Evolutionary conservation across 2,888 invertebrate species (phyloP), one percentile per base, ranked within the genome.

Genomic region (Parelbella ahira): DNA sequence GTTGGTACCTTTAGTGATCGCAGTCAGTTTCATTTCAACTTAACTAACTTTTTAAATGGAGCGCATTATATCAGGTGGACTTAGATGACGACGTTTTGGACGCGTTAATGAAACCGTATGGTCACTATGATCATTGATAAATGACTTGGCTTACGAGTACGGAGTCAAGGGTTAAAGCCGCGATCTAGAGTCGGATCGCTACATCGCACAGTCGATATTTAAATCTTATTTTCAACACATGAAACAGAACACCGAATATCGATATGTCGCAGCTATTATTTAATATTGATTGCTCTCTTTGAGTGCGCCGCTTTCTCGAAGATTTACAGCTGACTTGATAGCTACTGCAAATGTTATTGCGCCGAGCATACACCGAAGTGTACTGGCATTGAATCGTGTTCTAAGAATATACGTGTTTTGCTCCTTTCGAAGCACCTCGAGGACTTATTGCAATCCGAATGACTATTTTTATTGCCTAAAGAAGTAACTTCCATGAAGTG

Each of bases 231-330:
- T 28, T 43, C 8, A 8, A 8, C 11, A 60, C 54, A 37, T 47
- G 48, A 53, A 51, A 53, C 45, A 45, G 37, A 32, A 47, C 47
- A 43, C 49, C 49, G 54, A 53, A 48, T 46, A 66, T 68, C 66
- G 65, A 72, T 70, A 65, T 65, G 60, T 74, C 75, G 73, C 74
- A 68, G 63, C 74, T 74, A 71, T 75, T 75, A 79, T 81, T 79
- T 76, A 77, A 74, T 74, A 74, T 75, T 79, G 80, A 82, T 82
- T 79, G 72, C 60, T 45, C 69, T 60, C 73, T 81, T 82, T 81
- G 77, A 78, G 61, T 33, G 44, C 47, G 48, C 78, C 73, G 75
- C 65, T 53, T 39, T 49, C 47, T 37, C 44, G 41, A 45, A 77
- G 76, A 79, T 83, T 81, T 81, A 80, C 77, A 74, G 59, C 79